Conservation (phyloP, 2,113 vertebrate genomes). For the Aramus guarauna region DNA sequence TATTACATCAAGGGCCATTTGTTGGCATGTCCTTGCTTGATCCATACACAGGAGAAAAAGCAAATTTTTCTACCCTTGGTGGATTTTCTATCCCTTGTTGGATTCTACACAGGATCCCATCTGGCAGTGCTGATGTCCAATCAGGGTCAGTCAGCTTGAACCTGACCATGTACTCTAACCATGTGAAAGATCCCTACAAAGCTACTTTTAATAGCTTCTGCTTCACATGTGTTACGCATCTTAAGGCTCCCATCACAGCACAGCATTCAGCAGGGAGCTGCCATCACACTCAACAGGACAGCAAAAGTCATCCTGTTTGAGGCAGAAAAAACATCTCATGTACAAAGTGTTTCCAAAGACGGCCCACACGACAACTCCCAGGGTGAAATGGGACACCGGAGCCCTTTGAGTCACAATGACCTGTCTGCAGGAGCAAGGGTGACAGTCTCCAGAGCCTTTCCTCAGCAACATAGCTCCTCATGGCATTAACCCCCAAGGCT, state of each 20-base stretch:
- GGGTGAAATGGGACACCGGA: fast-evolving
- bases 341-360: not conserved
- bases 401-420: not conserved
- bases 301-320: not conserved
- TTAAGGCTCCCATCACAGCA: not conserved
- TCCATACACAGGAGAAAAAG: not conserved
- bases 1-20: not conserved
- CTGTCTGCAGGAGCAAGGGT: not conserved
- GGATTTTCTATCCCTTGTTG: not conserved
- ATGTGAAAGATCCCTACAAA: not conserved
- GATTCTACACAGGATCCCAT: not conserved
- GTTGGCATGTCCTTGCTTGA: not conserved
- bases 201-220: not conserved
- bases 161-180: not conserved
- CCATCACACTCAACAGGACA: not conserved
- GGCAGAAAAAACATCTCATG: not conserved
- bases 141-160: not conserved
- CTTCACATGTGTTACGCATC: not conserved
- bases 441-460: not conserved
- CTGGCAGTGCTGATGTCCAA: not conserved
- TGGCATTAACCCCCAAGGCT: not conserved
- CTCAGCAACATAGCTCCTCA: not conserved
- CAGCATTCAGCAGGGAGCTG: not conserved
- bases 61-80: not conserved
- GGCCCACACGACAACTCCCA: not conserved